Percentiles rank a stretch among this genome's conserved stretches.
phyloP scores from a whole-genome alignment of 2,797 vertebrate genomes.

The Leptoclinus maculatus region DNA sequence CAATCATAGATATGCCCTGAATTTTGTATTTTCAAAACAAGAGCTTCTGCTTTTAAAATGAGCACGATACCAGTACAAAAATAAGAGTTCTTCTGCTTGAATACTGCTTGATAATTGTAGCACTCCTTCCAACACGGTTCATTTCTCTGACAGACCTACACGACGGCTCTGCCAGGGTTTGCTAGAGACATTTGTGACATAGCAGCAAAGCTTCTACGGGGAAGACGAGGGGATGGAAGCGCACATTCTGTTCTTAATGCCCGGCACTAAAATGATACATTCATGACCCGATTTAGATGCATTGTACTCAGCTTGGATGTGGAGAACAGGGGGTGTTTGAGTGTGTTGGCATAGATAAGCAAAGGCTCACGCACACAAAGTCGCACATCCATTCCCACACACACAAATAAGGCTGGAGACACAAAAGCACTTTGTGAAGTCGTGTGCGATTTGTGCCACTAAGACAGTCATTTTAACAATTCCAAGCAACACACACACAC shows the following conservation, averaged over 20 bases:
- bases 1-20: neutral
- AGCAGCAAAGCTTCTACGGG: conserved; percentile 37
- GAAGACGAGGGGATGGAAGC: conserved; percentile 28
- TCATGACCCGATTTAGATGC: conserved; percentile 64
- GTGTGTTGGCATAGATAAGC: conserved; percentile 20
- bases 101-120: neutral
- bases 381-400: conserved; percentile 4
- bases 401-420: neutral
- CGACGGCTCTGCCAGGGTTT: conserved; percentile 27
- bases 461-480: conserved; percentile 15
- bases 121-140: neutral
- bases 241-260: conserved; percentile 59
- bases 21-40: neutral
- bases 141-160: conserved; percentile 5
- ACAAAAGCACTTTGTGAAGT: conserved; percentile 13
- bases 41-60: neutral
- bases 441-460: neutral
- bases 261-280: conserved; percentile 51
- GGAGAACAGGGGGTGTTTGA: conserved; percentile 42
- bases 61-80: neutral
- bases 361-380: conserved; percentile 6
- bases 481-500: neutral
- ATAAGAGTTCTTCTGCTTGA: neutral
- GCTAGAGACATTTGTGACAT: conserved; percentile 50
- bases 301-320: conserved; percentile 49